Base-by-base conservation (phyloP, 2,888 invertebrate genomes). In the Lasioglossum marginatum region DNA sequence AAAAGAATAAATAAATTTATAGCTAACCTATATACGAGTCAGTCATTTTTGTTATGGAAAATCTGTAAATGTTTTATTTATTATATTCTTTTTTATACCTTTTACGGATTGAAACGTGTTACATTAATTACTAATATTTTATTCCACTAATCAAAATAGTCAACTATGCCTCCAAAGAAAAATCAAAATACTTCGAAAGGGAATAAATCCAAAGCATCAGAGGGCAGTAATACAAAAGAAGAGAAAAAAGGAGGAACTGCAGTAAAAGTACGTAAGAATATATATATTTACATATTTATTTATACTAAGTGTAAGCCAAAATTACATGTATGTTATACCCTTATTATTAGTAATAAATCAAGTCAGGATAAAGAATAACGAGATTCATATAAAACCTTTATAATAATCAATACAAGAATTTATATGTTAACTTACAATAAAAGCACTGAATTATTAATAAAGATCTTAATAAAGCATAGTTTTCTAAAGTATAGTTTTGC, bases 201-300 rank as follows among this genome's bases (percentile, higher is more conserved):
- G 79, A 94, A 92, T 8, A 95, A 95, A 85, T 92, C 93, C 90
- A 96, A 93, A 95, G 95, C 93, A 48, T 91, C 92, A 92, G 96
- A 93, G 95, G 94, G 94, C 2, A 96, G 95, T 60, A 96, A 95
- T 92, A 95, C 95, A 73, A 97, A 97, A 94, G 97, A 97, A 92
- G 97, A 97, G 94, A 98, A 98, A 95, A 96, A 96, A 94, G 97
- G 98, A 43, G 98, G 98, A 80, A 97, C 96, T 93, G 96, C 98
- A 90, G 97, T 98, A 87, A 98, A 98, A 96, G 98, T 95, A 92
- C 88, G 87, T 71, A 76, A 43, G 19, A 31, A 43, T n/a, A 57
- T 63, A 63, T 81, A 75, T 77, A 14, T 12, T 2, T 27, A 27
- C 12, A 10, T 27, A 27, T 60, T 60, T 57, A n/a, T 57, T n/a